phyloP scores from a whole-genome alignment of 2,797 vertebrate genomes.

The Clarias fuscus region DNA sequence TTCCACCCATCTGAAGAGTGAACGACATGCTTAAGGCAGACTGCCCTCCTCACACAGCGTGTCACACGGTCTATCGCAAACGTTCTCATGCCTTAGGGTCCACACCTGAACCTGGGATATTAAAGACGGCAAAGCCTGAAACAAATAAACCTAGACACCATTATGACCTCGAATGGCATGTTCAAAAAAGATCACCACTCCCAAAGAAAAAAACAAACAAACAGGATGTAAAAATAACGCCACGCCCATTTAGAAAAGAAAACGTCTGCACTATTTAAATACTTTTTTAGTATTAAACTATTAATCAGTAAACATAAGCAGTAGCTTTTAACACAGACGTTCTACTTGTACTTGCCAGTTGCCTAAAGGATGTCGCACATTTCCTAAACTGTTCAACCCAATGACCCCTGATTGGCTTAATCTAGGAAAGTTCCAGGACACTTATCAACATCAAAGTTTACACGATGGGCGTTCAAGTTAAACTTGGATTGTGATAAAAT shows the following conservation, averaged over 20 bases:
- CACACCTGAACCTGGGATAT: conserved; percentile 1
- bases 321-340: background rate
- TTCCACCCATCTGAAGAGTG: background rate
- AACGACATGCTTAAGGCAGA: background rate
- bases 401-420: background rate
- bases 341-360: background rate
- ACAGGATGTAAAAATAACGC: background rate
- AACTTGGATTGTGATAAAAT: no score
- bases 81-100: background rate
- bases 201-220: conserved; percentile 2
- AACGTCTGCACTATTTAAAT: background rate
- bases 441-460: no score
- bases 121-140: conserved; percentile 1
- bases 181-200: background rate
- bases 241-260: background rate
- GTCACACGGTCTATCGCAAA: background rate
- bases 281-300: background rate
- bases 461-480: no score
- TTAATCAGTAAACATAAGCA: background rate
- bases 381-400: background rate
- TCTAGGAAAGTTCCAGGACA: background rate
- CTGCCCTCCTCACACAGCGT: background rate
- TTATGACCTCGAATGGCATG: background rate
- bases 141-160: conserved; percentile 35
- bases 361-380: background rate